phyloP scores from a whole-genome alignment of 2,888 invertebrate genomes.

The Hemicrepidius hirtus region DNA sequence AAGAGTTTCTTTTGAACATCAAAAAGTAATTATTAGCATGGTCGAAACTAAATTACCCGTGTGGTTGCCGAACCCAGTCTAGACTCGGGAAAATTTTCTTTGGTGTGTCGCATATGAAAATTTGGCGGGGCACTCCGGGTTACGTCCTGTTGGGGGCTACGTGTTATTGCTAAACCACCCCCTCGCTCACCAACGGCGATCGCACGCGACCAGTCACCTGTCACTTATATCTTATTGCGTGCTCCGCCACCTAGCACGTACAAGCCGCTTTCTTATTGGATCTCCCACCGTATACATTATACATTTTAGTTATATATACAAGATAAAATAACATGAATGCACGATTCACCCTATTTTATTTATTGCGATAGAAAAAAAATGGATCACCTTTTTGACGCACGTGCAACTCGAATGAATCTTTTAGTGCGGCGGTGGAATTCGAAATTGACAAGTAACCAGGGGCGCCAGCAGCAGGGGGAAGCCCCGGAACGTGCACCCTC shows the following conservation, averaged over 20 bases:
- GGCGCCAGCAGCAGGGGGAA: conserved; percentile 10
- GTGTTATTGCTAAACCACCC: conserved; percentile 46
- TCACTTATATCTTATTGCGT: conserved; percentile 67
- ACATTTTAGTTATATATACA: conserved; percentile 52
- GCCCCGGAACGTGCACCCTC: conserved; percentile 27
- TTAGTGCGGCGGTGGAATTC: conserved; percentile 6
- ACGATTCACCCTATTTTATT: conserved; percentile 47
- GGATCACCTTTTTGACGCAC: conserved; percentile 29
- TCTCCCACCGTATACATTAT: conserved; percentile 46
- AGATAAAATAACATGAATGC: conserved; percentile 49
- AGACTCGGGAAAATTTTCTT: too few species aligned
- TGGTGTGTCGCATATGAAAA: conserved; percentile 12
- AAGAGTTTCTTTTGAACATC: too few species aligned
- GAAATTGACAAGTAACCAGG: conserved; percentile 21
- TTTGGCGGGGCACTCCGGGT: conserved; percentile 24
- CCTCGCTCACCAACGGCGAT: conserved; percentile 53
- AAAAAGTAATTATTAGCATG: too few species aligned
- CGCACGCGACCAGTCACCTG: conserved; percentile 66
- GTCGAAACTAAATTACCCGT: too few species aligned
- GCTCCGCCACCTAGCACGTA: conserved; percentile 59
- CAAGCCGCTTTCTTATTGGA: conserved; percentile 53
- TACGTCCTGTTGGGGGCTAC: conserved; percentile 22
- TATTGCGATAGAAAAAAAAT: conserved; percentile 30
- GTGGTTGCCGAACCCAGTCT: too few species aligned
- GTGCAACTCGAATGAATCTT: conserved; percentile 33